Conservation (phyloP, 1,140 invertebrate species). For the Propsilocerus akamusi region DNA sequence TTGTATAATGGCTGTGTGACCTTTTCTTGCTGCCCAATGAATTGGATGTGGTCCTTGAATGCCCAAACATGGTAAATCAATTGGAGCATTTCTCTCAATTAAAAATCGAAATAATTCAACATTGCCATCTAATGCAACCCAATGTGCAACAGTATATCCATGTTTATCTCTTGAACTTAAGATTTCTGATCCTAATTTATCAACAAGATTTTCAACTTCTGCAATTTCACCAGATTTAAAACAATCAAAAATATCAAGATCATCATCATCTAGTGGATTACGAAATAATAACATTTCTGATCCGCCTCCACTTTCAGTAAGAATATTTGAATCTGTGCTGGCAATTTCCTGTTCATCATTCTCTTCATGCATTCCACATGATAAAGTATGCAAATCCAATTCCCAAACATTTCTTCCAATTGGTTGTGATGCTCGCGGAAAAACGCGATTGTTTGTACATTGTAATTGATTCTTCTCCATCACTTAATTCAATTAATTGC, state of each 20-base stretch:
- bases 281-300: not conserved
- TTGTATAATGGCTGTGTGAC: conserved; percentile 72
- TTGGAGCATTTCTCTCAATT: conserved; percentile 58
- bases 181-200: conserved; percentile 50
- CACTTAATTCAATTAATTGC: too few species aligned
- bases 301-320: not conserved
- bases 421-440: not conserved
- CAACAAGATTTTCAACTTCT: conserved; percentile 55
- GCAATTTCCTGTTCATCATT: not conserved
- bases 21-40: conserved; percentile 76
- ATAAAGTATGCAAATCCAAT: not conserved
- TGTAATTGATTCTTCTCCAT: too few species aligned
- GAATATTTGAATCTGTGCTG: not conserved
- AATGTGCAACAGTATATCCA: conserved; percentile 81
- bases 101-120: conserved; percentile 68
- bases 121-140: conserved; percentile 75
- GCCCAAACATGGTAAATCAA: conserved; percentile 70
- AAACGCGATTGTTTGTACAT: not conserved
- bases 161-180: conserved; percentile 65
- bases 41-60: conserved; percentile 76
- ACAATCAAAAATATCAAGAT: conserved; percentile 8
- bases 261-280: not conserved
- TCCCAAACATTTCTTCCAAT: not conserved
- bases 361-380: not conserved
- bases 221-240: conserved; percentile 39